A percentile compares a stretch with the other conserved stretches of the same genome.
Conservation (phyloP, 2,888 invertebrate species). For the Unio pictorum region DNA sequence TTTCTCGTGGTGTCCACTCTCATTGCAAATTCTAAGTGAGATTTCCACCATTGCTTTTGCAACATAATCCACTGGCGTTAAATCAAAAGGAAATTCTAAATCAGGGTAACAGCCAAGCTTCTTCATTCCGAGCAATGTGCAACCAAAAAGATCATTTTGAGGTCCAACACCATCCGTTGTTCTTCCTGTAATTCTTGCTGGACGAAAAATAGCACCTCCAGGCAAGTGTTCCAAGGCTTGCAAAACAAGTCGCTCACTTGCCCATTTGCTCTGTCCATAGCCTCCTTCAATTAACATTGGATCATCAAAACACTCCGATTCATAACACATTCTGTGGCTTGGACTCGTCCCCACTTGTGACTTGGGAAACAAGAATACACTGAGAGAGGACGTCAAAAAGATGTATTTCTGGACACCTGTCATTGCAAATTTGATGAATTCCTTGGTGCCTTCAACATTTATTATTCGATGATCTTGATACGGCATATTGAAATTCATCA, state of each 20-base stretch:
- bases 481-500: slow-evolving; percentile 50
- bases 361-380: slow-evolving; percentile 51
- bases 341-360: slow-evolving; percentile 4
- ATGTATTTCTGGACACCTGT: slow-evolving; percentile 47
- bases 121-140: slow-evolving; percentile 41
- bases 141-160: slow-evolving; percentile 46
- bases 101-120: slow-evolving; percentile 45
- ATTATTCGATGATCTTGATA: slow-evolving; percentile 46
- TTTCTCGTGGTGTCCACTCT: slow-evolving; percentile 12
- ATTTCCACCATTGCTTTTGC: slow-evolving; percentile 50
- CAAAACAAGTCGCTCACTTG: slow-evolving; percentile 45
- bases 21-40: slow-evolving; percentile 31
- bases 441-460: slow-evolving; percentile 47
- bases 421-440: slow-evolving; percentile 46
- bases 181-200: slow-evolving; percentile 46
- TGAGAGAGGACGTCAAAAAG: slow-evolving; percentile 49
- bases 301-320: slow-evolving; percentile 42
- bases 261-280: slow-evolving; percentile 56
- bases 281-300: slow-evolving; percentile 43
- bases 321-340: slow-evolving; percentile 23
- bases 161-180: slow-evolving; percentile 44
- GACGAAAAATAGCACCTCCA: slow-evolving; percentile 53
- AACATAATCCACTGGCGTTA: slow-evolving; percentile 53
- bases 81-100: slow-evolving; percentile 50
- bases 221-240: slow-evolving; percentile 47